Base-by-base conservation (phyloP, 2,888 invertebrate genomes). In the Drosophila limbata region DNA sequence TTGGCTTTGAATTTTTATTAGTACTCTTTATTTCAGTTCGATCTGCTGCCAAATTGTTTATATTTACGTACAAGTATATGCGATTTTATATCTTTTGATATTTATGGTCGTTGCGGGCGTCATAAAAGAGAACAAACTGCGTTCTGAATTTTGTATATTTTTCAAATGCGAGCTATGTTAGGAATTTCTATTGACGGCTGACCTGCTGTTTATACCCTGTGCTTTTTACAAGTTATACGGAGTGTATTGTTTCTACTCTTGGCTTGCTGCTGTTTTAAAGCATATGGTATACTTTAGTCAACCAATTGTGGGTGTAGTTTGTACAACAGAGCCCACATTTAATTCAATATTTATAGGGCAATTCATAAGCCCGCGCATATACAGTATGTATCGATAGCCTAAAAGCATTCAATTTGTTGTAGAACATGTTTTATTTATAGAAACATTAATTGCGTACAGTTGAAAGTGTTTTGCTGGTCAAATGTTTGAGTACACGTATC, bases 331-430 rank as follows among this genome's bases (percentile, higher is more conserved):
- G 13, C 21, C n/a, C 44, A 57, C 52, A 77, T 64, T 83, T 72
- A 72, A 86, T 83, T 88, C 61, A 77, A 77, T 77, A 83, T 88
- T 80, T 85, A 79, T 66, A 42, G 74, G 55, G 45, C 66, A 65
- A 70, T 88, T 77, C 40, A 65, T 28, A 55, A 35, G 19, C 17
- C 13, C 10, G 19, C 4, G 31, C 25, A 40, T 48, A 33, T 35
- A n/a, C n/a, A n/a, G n/a, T n/a, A 28, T 28, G 8, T 28, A 2
- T 5, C 25, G 45, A 69, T 17, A 50, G 57, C 56, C 52, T 65
- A 65, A 77, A 51, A 53, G 52, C 67, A 59, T 56, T 65, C 63
- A 67, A 75, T 81, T 59, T 67, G 59, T 63, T 57, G 50, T 64
- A n/a, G n/a, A 55, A 55, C 50, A 65, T 79, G 65, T 61, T 48